Evolutionary conservation across 1,140 invertebrate genomes (phyloP).

Genomic region (Drosophila neocordata): DNA sequence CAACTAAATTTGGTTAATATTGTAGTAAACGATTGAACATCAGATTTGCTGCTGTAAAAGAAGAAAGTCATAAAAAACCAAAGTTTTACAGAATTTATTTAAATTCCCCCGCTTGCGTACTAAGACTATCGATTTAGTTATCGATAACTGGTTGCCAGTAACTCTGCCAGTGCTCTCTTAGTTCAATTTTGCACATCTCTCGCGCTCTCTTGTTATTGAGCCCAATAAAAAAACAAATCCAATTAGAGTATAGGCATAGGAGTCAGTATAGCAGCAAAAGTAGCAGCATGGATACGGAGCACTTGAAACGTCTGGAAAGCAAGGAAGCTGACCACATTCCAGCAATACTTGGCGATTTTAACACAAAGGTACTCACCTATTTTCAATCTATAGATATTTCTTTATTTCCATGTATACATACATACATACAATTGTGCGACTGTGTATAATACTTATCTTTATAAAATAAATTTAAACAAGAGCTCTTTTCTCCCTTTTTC

Average conservation of each 20-base stretch:
- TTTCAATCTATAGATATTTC: background rate
- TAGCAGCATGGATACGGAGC: constrained; percentile 68
- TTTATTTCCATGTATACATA: background rate
- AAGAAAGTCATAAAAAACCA: too few relatives aligned
- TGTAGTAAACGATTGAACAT: too few relatives aligned
- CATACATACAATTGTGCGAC: background rate
- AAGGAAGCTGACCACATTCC: constrained; percentile 61
- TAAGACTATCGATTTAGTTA: background rate
- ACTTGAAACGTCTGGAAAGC: constrained; percentile 64
- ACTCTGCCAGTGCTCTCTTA: background rate
- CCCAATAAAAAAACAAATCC: background rate
- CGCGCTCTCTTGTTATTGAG: background rate
- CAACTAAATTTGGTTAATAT: too few relatives aligned
- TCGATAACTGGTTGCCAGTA: background rate
- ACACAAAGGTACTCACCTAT: constrained; percentile 55
- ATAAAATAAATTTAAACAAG: background rate
- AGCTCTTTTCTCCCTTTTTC: constrained; percentile 25
- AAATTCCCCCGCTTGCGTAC: background rate
- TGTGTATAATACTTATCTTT: background rate
- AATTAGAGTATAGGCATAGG: constrained; percentile 7
- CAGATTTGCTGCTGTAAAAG: too few relatives aligned
- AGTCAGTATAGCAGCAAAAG: constrained; percentile 14
- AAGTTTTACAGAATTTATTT: too few relatives aligned
- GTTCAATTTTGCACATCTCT: background rate
- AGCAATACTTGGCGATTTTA: constrained; percentile 66